Base-by-base conservation (phyloP, 2,797 vertebrate species). In the Diceros bicornis region DNA sequence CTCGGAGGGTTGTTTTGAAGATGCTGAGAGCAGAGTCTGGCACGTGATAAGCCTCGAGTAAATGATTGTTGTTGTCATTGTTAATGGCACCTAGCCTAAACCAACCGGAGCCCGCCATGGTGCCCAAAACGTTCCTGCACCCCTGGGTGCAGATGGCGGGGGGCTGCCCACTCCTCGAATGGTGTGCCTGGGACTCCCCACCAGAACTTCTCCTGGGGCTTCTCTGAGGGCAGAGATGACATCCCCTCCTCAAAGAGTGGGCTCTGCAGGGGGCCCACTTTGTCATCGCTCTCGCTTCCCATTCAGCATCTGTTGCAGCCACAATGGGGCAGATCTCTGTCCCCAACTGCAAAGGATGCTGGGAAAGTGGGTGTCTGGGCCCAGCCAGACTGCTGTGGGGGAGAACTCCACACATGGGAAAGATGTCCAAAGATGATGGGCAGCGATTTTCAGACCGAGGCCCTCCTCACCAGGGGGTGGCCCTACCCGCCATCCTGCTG, bases 101-200 rank as follows among this genome's bases (percentile, higher is more conserved):
- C 41, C 44, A 4, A n/a, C n/a, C 2, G 7, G 78, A 87, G 20
- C 62, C 29, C 3, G 75, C 62, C 1, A 4, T n/a, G 10, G 69
- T 14, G 13, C 34, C 41, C 57, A 23, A 14, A 29, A 50, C 61
- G 61, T 68, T 8, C 10, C 29, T 34, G 32, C 25, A n/a, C 18
- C 12, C 47, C 61, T 52, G 59, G 10, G 61, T n/a, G 11, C 74
- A 13, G 7, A 18, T 2, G 20, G 29, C 4, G 0, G 0, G 17
- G 55, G 16, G 11, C 59, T 57, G 47, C 52, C 59, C 29, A 3
- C 41, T 55, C 21, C 66, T 50, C 3, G 34, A 66, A 7, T 9
- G 21, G 10, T 4, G 17, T 29, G 25, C 16, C 37, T 0, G 0
- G 57, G 10, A 11, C 23, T 59, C 52, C 50, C 34, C 41, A 1